Base-by-base conservation (phyloP, 1,140 invertebrate genomes). In the Drosophila nigromelanica region DNA sequence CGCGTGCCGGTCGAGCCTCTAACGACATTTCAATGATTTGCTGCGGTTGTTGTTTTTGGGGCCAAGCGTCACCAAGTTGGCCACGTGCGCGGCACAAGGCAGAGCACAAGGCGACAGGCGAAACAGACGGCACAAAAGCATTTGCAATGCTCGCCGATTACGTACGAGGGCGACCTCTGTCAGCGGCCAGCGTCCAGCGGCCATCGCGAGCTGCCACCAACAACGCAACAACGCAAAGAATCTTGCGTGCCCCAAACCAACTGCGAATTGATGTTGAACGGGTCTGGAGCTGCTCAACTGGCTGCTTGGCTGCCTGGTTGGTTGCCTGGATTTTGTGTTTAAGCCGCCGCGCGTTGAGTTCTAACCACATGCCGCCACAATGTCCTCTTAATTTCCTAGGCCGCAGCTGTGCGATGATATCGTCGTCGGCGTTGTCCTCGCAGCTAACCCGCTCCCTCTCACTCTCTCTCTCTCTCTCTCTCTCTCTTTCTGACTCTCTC, bases 21-120 rank as follows among this genome's bases (percentile, higher is more conserved):
- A 87, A 87, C 82, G 82, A 87, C 82, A 87, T 87, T 87, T 87
- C 82, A 87, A 89, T 87, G 82, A 87, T 87, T 87, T 89, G 80
- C 72, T 52, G 60, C 37, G 42, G 42, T 30, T 51, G 50, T 21
- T 61, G 55, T 43, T 51, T 52, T 73, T 76, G 78, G 50, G 59
- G 66, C 67, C 73, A 74, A 71, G 78, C 78, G 74, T 70, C 74
- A 75, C 71, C 76, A 73, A 68, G 73, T 71, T 89, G 80, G 83
- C 83, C 83, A 87, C 83, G 83, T 87, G 83, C 83, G 83, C 79
- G 73, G 83, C 82, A 86, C 81, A 85, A 85, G 80, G 83, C 76
- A 82, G 58, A 24, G 21, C 7, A 63, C 18, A 18, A 42, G 11
- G 35, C 40, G 63, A 58, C 63, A 58, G 58, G 15, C 43, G 33